Evolutionary conservation across 1,140 invertebrate genomes (phyloP).

Genomic region (Drosophila punjabiensis): DNA sequence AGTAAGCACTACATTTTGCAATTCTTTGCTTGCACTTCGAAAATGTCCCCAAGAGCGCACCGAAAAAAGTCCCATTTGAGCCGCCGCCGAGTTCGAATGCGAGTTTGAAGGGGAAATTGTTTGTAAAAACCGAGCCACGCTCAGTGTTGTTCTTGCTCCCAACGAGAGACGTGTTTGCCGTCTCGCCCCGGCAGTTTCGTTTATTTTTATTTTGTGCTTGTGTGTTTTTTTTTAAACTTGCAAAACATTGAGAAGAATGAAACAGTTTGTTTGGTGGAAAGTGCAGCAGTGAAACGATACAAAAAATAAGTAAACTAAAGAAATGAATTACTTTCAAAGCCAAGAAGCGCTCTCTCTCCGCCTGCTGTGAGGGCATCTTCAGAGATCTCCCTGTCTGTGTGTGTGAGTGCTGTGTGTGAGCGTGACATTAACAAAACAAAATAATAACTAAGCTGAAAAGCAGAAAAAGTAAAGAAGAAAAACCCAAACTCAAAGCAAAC

Average conservation of each 20-base stretch:
- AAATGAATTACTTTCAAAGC: slow-evolving; percentile 25
- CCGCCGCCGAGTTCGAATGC: slow-evolving; percentile 26
- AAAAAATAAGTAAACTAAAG: slow-evolving; percentile 19
- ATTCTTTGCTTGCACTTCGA: too few relatives aligned
- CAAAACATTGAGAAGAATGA: neutral
- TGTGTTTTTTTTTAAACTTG: neutral
- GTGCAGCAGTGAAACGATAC: slow-evolving; percentile 2
- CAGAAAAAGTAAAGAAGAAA: slow-evolving; percentile 5
- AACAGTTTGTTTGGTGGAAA: slow-evolving; percentile 29
- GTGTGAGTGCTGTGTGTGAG: slow-evolving; percentile 13
- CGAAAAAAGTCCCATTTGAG: slow-evolving; percentile 29
- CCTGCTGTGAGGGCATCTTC: neutral
- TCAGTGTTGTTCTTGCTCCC: slow-evolving; percentile 33
- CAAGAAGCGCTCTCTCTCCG: slow-evolving; percentile 8
- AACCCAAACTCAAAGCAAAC: slow-evolving; percentile 40
- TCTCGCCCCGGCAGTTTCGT: slow-evolving; percentile 28
- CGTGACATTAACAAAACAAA: slow-evolving; percentile 41
- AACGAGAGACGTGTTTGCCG: slow-evolving; percentile 24
- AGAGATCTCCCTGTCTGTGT: neutral
- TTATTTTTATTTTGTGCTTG: slow-evolving; percentile 36
- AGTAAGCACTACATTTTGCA: slow-evolving; percentile 29
- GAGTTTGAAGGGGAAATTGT: slow-evolving; percentile 36
- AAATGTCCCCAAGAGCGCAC: slow-evolving; percentile 13
- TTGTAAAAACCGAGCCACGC: neutral
- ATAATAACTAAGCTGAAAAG: slow-evolving; percentile 13